Conservation (phyloP, 2,888 invertebrate species). For the Troglohyphantes excavatus region DNA sequence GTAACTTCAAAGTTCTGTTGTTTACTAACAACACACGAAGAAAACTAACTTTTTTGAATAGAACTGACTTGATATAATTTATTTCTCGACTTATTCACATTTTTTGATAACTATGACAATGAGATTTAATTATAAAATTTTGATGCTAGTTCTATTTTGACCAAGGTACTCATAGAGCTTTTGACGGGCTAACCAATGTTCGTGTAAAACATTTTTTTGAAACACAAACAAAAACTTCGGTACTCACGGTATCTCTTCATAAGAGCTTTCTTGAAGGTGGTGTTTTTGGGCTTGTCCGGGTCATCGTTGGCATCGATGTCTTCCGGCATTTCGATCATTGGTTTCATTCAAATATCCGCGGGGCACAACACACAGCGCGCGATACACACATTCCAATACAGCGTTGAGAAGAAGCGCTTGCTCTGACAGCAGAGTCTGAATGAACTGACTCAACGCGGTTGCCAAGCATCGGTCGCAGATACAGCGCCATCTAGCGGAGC, state of each 20-base stretch:
- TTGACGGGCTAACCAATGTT: no score
- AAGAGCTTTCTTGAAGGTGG: conserved; percentile 90
- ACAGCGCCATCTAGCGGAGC: conserved; percentile 52
- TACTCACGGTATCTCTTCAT: conserved; percentile 97
- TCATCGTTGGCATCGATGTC: conserved; percentile 68
- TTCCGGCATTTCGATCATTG: conserved; percentile 65
- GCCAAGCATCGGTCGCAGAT: conserved; percentile 36
- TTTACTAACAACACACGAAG: no score
- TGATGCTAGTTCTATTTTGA: no score
- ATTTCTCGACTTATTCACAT: no score
- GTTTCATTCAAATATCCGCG: conserved; percentile 53
- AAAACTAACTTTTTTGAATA: no score
- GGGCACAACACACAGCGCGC: neutral
- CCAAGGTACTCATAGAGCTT: no score
- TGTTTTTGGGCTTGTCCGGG: conserved; percentile 67
- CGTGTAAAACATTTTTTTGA: no score
- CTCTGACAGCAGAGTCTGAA: conserved; percentile 14
- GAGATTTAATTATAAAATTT: no score
- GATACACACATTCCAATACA: neutral
- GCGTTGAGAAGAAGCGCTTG: neutral
- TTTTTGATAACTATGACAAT: no score
- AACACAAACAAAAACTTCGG: no score
- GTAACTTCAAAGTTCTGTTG: no score
- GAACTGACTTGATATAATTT: no score
- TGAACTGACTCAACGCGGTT: conserved; percentile 48